Base-by-base conservation (phyloP, 1,140 invertebrate species). In the Proales similis region DNA sequence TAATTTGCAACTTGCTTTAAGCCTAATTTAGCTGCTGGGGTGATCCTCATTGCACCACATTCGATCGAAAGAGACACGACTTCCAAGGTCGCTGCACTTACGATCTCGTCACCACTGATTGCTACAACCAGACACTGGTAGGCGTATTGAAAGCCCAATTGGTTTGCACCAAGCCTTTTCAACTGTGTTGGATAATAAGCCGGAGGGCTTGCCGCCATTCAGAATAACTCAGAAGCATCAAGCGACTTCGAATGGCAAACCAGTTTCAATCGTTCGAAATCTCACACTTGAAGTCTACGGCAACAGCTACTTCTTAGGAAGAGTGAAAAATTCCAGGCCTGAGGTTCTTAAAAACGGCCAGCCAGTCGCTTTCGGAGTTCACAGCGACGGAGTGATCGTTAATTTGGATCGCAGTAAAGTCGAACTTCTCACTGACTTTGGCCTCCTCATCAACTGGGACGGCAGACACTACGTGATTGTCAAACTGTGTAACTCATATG, bases 51-150 rank as follows among this genome's bases (percentile, higher is more conserved):
- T 53, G 48, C 19, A 36, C 30, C 22, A 36, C 48, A 24, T 53
- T 53, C 42, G 48, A 53, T 19, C 14, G 17, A 2, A 24, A 14
- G 7, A 53, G 29, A 20, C 42, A 24, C 42, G 48, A 53, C 17
- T 53, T 53, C 27, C 38, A 39, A 38, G 48, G 48, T 24, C 22
- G 42, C 38, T 53, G 48, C 19, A 53, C 38, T 39, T 53, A 53
- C 27, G 48, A 53, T 36, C 19, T 53, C 7, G 48, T 53, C 4
- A 36, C 48, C 2, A 53, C 48, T 0, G 11, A 53, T 7, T 53
- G 48, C 17, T 19, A 19, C 32, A 49, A 33, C 22, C n/a, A n/a
- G 11, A 49, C 6, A 1, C 12, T 49, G 17, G 48, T 49, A 49
- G 14, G 14, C 20, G 22, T 39, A 22, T 27, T 22, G 20, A n/a